Evolutionary conservation across 2,113 vertebrate genomes (phyloP).

Genomic region (Myrmecophaga tridactyla): DNA sequence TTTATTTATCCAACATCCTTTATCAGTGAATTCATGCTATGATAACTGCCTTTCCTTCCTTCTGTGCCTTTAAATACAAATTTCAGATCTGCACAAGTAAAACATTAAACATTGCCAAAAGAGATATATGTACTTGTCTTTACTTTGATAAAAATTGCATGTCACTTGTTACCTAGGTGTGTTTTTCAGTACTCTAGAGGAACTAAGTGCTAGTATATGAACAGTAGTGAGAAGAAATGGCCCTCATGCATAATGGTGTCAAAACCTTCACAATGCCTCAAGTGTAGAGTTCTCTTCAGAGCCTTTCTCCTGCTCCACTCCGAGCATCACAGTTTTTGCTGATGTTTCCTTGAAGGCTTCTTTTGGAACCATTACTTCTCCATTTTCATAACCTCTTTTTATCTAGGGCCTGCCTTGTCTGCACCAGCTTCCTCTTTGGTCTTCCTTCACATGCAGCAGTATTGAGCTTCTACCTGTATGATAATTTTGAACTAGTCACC

Average conservation of each 20-base stretch:
- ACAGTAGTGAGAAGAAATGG: neutral
- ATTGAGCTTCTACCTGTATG: neutral
- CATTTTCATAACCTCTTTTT: neutral
- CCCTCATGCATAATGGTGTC: neutral
- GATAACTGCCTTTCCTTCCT: conserved; percentile 69
- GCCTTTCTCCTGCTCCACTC: neutral
- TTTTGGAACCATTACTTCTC: neutral
- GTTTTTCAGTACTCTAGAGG: neutral
- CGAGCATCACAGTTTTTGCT: neutral
- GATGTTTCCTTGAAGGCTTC: neutral
- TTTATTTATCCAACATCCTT: conserved; percentile 38
- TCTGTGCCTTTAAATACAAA: conserved; percentile 73
- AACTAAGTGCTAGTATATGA: neutral
- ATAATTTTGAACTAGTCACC: neutral
- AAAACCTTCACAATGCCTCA: neutral
- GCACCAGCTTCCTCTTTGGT: neutral
- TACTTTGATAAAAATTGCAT: conserved; percentile 12
- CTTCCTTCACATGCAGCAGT: neutral
- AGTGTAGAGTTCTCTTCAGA: neutral
- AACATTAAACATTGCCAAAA: conserved; percentile 70
- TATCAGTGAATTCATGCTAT: conserved; percentile 40
- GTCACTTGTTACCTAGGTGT: neutral
- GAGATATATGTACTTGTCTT: conserved; percentile 38
- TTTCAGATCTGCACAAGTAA: conserved; percentile 70
- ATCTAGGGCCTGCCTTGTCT: neutral